phyloP scores from a whole-genome alignment of 2,113 vertebrate species.

The Gadus chalcogrammus region DNA sequence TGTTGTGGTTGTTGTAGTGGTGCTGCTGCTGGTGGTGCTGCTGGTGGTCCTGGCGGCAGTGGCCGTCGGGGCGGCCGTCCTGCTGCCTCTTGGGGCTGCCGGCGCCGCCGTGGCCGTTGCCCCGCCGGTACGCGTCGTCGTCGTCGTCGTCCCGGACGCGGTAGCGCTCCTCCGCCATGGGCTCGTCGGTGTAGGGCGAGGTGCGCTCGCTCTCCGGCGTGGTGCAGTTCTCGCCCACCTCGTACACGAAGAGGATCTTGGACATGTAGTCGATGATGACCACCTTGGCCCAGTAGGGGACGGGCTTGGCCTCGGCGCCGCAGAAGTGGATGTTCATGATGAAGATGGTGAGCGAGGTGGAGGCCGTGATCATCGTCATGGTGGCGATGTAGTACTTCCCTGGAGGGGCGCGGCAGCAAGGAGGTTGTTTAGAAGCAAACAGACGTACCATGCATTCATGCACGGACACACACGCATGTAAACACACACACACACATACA shows the following conservation, averaged over 20 bases:
- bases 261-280: constrained; percentile 96
- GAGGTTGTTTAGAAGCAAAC: background rate
- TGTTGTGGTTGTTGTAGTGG: constrained; percentile 50
- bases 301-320: constrained; percentile 91
- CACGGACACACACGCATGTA: no score
- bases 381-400: constrained; percentile 99
- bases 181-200: constrained; percentile 61
- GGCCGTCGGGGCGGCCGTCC: constrained; percentile 42
- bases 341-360: constrained; percentile 94
- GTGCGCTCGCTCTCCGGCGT: constrained; percentile 64
- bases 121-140: constrained; percentile 41
- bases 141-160: constrained; percentile 33
- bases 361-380: constrained; percentile 98
- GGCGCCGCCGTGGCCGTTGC: constrained; percentile 30
- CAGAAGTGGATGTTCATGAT: constrained; percentile 99
- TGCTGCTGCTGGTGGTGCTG: constrained; percentile 30
- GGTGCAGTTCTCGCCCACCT: constrained; percentile 93
- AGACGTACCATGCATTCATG: no score
- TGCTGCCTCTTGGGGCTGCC: constrained; percentile 1
- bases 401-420: constrained; percentile 40
- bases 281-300: constrained; percentile 93
- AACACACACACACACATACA: no score
- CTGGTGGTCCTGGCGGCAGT: background rate
- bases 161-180: constrained; percentile 34
- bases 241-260: constrained; percentile 91